These are phyloP conservation scores for Lomographa bimaculata DNA, from an alignment of 2,888 invertebrate genomes.

Conservation along the genomic window DNA sequence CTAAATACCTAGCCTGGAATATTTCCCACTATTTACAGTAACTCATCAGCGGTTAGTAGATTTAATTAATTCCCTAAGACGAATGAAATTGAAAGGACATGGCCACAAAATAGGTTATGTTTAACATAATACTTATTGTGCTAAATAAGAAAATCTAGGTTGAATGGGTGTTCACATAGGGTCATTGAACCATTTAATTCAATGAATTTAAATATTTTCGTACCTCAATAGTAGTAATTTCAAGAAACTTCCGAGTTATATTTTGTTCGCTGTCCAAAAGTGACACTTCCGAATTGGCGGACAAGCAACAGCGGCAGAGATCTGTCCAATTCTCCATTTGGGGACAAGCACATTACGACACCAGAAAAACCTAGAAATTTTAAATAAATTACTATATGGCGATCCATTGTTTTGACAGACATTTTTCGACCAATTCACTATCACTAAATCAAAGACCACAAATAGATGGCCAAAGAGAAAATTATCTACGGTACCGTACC, in stretches of 20 bases:
- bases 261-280: conserved; percentile 62
- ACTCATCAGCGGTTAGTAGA: too few species aligned
- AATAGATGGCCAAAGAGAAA: conserved; percentile 74
- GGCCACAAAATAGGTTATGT: too few species aligned
- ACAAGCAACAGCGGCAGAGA: conserved; percentile 76
- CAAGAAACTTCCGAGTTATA: conserved; percentile 63
- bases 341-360: conserved; percentile 56
- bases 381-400: conserved; percentile 44
- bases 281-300: conserved; percentile 69
- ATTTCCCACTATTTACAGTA: too few species aligned
- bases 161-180: too few species aligned
- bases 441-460: conserved; percentile 68
- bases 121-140: too few species aligned
- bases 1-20: too few species aligned
- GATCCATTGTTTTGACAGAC: conserved; percentile 70
- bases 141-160: too few species aligned
- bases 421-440: conserved; percentile 30
- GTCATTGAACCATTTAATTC: too few species aligned
- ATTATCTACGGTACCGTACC: conserved; percentile 83
- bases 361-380: conserved; percentile 64
- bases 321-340: conserved; percentile 76
- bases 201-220: too few species aligned
- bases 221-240: conserved; percentile 73
- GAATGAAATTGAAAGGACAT: too few species aligned
- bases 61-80: too few species aligned